phyloP scores from a whole-genome alignment of 1,140 invertebrate species.

The Scylla paramamosain region DNA sequence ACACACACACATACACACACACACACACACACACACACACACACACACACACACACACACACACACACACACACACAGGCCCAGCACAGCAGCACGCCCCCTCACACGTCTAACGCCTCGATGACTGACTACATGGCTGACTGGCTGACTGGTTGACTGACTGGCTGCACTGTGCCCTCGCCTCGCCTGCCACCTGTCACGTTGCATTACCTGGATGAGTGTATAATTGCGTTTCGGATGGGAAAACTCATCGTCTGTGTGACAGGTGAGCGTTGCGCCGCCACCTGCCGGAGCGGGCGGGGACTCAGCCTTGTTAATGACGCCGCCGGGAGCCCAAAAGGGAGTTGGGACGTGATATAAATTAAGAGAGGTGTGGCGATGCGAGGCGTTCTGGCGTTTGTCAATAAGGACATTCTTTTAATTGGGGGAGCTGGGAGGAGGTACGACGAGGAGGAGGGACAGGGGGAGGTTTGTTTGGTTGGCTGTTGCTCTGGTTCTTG shows the following conservation, averaged over 20 bases:
- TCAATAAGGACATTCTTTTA: conserved; percentile 45
- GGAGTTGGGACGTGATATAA: not conserved
- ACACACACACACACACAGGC: not conserved
- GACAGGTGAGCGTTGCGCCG: not conserved
- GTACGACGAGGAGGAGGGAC: no score
- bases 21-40: conserved; percentile 1
- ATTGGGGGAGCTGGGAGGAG: not conserved
- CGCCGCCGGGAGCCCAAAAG: not conserved
- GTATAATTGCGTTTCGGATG: conserved; percentile 62
- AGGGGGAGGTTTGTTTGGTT: no score
- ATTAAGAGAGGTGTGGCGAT: conserved; percentile 6
- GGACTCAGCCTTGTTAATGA: not conserved
- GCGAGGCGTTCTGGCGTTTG: not conserved
- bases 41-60: not conserved
- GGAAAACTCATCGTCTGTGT: conserved; percentile 51
- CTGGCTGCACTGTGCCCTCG: conserved; percentile 5
- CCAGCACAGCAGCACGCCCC: not conserved
- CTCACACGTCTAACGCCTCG: not conserved
- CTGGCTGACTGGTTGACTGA: not conserved
- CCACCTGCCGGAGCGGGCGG: not conserved
- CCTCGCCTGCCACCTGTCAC: conserved; percentile 26
- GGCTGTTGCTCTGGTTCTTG: not conserved
- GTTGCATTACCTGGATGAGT: conserved; percentile 63
- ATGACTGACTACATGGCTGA: no score
- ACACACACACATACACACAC: not conserved